Evolutionary conservation across 1,140 invertebrate species (phyloP), one percentile per base, ranked within the genome.

Genomic region (Hyphantria cunea): DNA sequence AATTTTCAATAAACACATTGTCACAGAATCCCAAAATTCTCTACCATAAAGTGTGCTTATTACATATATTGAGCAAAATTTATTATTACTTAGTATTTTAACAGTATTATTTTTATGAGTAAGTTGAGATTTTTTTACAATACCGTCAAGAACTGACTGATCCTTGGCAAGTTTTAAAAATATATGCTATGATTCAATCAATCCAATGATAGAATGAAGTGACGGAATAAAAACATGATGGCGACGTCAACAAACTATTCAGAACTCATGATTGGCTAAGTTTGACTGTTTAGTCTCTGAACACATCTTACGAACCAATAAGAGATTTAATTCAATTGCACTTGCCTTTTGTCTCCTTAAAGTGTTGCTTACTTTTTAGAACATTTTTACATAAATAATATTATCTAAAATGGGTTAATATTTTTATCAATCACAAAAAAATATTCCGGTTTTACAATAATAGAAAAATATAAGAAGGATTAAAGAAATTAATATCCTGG

Each of bases 401-500:
- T 47, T 34, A 8, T 32, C 37, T 49, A 12, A 44, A 44, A 44
- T 44, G 12, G n/a, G 0, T 13, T 44, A 13, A 44, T 44, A 44
- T 2, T n/a, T 0, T n/a, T n/a, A 12, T 44, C 13, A 12, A 12
- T n/a, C 6, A n/a, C 13, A 13, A 12, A 44, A 44, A 13, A 9
- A 13, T 12, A 13, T 12, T 13, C 13, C 2, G 3, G 11, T 9
- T n/a, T 12, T 0, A 13, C 12, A 49, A 58, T 39, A 12, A 9
- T 4, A 12, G 39, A 25, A 0, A 3, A 11, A 56, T 33, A 47
- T 37, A 49, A 39, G 34, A 37, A 17, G 34, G 8, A 49, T 13
- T 7, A 17, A 45, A 58, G 55, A 58, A 58, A 60, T 34, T 62
- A 63, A 53, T 32, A 67, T 65, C 65, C 63, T 78, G 77, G 71